Percentiles rank a stretch among this genome's conserved stretches.
These are phyloP conservation scores for Zaprionus lachaisei DNA, from an alignment of 1,140 invertebrate species.

Conservation along the genomic window DNA sequence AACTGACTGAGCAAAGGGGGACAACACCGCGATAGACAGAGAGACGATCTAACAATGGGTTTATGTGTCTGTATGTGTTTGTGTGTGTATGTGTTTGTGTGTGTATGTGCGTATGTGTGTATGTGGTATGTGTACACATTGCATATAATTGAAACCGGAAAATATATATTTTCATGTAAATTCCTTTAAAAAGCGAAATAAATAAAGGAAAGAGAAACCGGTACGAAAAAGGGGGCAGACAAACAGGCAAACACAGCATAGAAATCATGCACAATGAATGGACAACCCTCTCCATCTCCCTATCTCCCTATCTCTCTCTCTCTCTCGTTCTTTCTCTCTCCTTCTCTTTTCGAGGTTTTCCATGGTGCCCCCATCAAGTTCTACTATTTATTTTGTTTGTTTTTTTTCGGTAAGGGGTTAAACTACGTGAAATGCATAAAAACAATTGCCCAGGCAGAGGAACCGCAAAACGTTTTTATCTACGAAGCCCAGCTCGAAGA, in stretches of 20 bases:
- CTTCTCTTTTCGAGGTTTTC: neutral
- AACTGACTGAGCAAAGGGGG: conserved; percentile 39
- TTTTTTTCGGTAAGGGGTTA: conserved; percentile 61
- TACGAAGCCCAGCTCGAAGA: conserved; percentile 56
- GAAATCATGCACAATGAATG: conserved; percentile 46
- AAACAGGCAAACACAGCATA: conserved; percentile 45
- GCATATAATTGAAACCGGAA: conserved; percentile 83
- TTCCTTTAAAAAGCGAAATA: conserved; percentile 62
- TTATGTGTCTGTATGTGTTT: neutral
- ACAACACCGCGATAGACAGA: conserved; percentile 22
- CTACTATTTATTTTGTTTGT: conserved; percentile 28
- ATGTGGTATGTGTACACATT: conserved; percentile 27
- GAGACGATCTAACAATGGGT: conserved; percentile 23
- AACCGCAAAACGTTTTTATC: conserved; percentile 74
- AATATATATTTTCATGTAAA: conserved; percentile 84
- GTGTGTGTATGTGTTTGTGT: conserved; percentile 1
- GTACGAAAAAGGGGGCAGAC: conserved; percentile 41
- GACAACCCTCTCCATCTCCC: neutral
- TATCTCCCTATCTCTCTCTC: neutral
- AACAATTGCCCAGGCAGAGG: conserved; percentile 62
- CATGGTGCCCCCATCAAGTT: conserved; percentile 26
- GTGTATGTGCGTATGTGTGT: neutral
- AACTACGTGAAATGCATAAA: conserved; percentile 79
- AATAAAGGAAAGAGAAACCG: conserved; percentile 40
- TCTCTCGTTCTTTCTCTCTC: neutral